These are phyloP conservation scores for Macropis europaea DNA, from an alignment of 2,888 invertebrate species.

Conservation along the genomic window DNA sequence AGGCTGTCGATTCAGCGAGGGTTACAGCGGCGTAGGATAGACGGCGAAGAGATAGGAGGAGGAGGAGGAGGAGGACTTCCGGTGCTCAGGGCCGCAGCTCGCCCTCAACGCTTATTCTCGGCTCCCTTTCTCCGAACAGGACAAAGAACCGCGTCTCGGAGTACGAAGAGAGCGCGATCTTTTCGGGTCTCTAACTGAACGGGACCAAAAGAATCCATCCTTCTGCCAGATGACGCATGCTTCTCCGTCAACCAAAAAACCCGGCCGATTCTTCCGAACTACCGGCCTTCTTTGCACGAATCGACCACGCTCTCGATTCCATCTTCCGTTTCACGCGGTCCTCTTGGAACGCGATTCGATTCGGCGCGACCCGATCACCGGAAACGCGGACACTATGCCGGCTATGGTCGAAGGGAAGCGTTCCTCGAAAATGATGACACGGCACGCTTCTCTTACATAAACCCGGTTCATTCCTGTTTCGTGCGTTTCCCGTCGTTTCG, in stretches of 20 bases:
- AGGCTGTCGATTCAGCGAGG: constrained; percentile 20
- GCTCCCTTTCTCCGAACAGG: constrained; percentile 38
- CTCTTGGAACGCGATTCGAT: too few relatives aligned
- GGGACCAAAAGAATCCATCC: constrained; percentile 10
- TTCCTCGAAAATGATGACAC: too few relatives aligned
- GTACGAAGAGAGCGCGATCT: constrained; percentile 6
- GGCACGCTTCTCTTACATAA: too few relatives aligned
- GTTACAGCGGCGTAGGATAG: constrained; percentile 32
- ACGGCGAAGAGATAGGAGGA: background rate
- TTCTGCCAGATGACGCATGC: background rate
- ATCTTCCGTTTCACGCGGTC: too few relatives aligned
- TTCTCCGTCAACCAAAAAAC: too few relatives aligned
- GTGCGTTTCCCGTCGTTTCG: background rate
- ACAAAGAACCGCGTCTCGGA: constrained; percentile 47
- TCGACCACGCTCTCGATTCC: too few relatives aligned
- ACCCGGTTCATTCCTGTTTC: background rate
- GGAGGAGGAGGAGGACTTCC: constrained; percentile 47
- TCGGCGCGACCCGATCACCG: too few relatives aligned
- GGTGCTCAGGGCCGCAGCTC: constrained; percentile 61
- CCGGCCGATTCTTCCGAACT: too few relatives aligned
- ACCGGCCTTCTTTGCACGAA: too few relatives aligned
- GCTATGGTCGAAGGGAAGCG: too few relatives aligned
- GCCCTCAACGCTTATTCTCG: constrained; percentile 38
- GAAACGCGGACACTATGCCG: background rate
- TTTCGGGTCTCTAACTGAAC: constrained; percentile 7